Percentiles rank a stretch among this genome's conserved stretches.
These are phyloP conservation scores for Ophion ventricosus DNA, from an alignment of 2,888 invertebrate species.

Conservation along the genomic window DNA sequence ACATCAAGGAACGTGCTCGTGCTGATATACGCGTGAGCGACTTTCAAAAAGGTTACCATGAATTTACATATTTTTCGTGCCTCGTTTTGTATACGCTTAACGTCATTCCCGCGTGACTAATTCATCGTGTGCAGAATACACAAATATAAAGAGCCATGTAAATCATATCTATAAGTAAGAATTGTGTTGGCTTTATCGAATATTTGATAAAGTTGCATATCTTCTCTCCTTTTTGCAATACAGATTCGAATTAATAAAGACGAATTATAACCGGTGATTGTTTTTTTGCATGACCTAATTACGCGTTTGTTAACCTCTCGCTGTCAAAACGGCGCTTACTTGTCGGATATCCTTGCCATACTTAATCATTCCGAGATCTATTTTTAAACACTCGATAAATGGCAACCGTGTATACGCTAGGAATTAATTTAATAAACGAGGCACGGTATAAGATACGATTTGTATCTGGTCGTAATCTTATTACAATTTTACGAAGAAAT, in stretches of 20 bases:
- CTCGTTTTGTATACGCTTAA: constrained; percentile 5
- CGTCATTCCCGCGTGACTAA: constrained; percentile 39
- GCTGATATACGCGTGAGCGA: constrained; percentile 73
- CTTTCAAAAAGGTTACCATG: constrained; percentile 79
- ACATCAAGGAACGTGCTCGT: constrained; percentile 84
- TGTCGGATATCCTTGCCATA: background rate
- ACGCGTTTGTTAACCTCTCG: background rate
- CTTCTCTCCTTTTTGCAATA: too few species aligned
- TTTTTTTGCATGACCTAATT: background rate
- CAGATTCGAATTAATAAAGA: too few species aligned
- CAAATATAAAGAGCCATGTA: background rate
- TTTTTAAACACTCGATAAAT: background rate
- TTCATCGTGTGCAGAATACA: background rate
- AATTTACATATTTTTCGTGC: constrained; percentile 49
- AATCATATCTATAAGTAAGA: background rate
- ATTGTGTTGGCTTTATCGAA: background rate
- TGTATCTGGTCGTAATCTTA: background rate
- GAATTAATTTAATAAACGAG: background rate
- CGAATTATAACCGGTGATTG: background rate
- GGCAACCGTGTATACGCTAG: background rate
- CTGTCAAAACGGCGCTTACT: background rate
- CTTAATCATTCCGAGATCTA: background rate
- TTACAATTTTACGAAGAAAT: background rate
- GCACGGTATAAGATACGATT: background rate
- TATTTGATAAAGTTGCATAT: background rate